These are phyloP conservation scores for Oeneis ivallda DNA, from an alignment of 2,888 invertebrate species.

Conservation along the genomic window DNA sequence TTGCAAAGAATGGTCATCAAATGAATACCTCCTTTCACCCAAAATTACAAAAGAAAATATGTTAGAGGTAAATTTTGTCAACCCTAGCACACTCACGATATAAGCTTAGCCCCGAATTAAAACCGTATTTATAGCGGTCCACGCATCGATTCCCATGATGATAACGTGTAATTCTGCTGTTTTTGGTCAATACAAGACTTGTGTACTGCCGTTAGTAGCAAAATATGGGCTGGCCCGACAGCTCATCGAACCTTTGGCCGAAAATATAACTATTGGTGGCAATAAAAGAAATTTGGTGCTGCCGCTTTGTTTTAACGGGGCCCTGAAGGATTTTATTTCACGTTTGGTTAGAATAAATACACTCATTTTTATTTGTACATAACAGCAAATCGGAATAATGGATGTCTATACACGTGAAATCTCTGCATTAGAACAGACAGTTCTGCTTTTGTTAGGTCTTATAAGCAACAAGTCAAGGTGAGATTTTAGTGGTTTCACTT, in stretches of 20 bases:
- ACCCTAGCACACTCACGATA: conserved; percentile 37
- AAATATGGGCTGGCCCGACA: conserved; percentile 38
- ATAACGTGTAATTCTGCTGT: conserved; percentile 50
- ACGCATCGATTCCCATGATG: conserved; percentile 51
- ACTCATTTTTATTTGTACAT: background rate
- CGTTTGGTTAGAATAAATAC: background rate
- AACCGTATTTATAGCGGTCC: conserved; percentile 53
- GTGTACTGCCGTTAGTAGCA: conserved; percentile 40
- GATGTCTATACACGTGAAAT: too few relatives aligned
- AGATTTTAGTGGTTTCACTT: too few relatives aligned
- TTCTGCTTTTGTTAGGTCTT: too few relatives aligned
- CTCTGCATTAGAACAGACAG: too few relatives aligned
- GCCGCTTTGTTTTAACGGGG: conserved; percentile 15
- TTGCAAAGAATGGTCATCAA: too few relatives aligned
- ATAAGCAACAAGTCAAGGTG: too few relatives aligned
- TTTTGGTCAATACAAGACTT: conserved; percentile 43
- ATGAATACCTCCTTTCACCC: background rate
- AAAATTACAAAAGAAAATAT: background rate
- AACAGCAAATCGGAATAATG: too few relatives aligned
- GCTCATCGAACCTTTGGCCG: conserved; percentile 33
- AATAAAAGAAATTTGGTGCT: conserved; percentile 29
- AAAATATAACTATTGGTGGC: conserved; percentile 33
- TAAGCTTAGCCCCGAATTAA: conserved; percentile 45
- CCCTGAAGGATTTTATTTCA: background rate
- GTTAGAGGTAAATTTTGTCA: conserved; percentile 26